Conservation (phyloP, 2,113 vertebrate species). For the Oplegnathus fasciatus region DNA sequence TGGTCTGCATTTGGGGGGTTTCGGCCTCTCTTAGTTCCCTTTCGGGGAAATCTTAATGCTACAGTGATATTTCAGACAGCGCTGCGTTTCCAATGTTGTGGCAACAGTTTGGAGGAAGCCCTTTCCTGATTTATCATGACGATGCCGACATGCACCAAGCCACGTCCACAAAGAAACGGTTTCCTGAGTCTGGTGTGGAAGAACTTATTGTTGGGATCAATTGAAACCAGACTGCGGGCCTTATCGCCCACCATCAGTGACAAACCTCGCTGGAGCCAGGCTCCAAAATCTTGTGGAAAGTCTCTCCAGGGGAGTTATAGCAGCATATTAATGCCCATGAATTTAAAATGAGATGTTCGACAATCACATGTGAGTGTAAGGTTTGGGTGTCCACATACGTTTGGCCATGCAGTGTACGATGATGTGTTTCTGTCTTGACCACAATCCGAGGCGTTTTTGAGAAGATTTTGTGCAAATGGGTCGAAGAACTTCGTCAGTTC, state of each 20-base stretch:
- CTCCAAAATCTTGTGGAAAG: neutral
- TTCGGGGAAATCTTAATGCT: neutral
- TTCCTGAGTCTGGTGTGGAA: too few relatives aligned
- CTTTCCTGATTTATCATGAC: neutral
- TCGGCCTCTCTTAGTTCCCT: too few relatives aligned
- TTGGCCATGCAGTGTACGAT: neutral
- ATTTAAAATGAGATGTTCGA: neutral
- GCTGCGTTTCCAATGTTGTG: neutral
- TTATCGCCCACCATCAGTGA: too few relatives aligned
- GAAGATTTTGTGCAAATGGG: neutral
- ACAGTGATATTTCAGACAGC: neutral
- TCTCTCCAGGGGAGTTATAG: too few relatives aligned
- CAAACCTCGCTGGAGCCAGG: neutral
- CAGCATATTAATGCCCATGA: too few relatives aligned
- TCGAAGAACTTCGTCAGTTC: too few relatives aligned
- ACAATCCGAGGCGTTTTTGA: neutral
- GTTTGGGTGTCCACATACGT: neutral
- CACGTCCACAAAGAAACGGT: too few relatives aligned
- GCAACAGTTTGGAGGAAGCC: neutral
- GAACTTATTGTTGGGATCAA: too few relatives aligned
- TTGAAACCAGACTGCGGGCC: too few relatives aligned
- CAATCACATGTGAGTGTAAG: neutral
- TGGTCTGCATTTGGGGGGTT: too few relatives aligned
- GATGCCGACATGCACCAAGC: too few relatives aligned
- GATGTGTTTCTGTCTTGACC: neutral